Evolutionary conservation across 2,888 invertebrate genomes (phyloP), one percentile per base, ranked within the genome.

Genomic region (Criorhina ranunculi): DNA sequence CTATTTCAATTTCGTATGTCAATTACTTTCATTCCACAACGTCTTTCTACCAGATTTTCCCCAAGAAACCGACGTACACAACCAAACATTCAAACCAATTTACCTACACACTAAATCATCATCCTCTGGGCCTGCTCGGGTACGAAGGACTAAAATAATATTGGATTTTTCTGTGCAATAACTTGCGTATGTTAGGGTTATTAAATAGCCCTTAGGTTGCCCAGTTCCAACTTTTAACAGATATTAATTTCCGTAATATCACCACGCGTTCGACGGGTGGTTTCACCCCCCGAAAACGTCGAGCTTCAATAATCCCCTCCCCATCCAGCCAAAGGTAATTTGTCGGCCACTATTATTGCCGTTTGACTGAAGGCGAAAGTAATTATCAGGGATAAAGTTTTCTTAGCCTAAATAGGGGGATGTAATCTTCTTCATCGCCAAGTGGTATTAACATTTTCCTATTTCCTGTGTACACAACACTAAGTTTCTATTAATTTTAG

Each of bases 341-440:
- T 77, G 76, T 77, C 51, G 59, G 59, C 49, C 67, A 60, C 33
- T 69, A 77, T 77, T 77, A 77, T 60, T 67, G 51, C 62, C 66
- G 17, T 69, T 77, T 51, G 49, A 67, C 67, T 77, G 24, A 33
- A 51, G 67, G 44, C 19, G 59, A 77, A 77, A 77, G 76, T 77
- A 77, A 77, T 77, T 77, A 77, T 77, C 67, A 19, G 51, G 51
- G 76, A 77, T 77, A 77, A 67, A 67, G 76, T 67, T 77, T 67
- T 73, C 73, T 73, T 62, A 51, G 60, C 67, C 66, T 66, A 66
- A 66, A 57, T 33, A 40, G 46, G 37, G 66, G 57, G 40, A 57
- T 59, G 51, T 76, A 76, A 76, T 77, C 51, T 31, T 29, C 59
- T 24, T 60, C 67, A 42, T 35, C 12, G 60, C 59, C 40, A 33